Base-by-base conservation (phyloP, 2,113 vertebrate species). In the Tetrax tetrax region DNA sequence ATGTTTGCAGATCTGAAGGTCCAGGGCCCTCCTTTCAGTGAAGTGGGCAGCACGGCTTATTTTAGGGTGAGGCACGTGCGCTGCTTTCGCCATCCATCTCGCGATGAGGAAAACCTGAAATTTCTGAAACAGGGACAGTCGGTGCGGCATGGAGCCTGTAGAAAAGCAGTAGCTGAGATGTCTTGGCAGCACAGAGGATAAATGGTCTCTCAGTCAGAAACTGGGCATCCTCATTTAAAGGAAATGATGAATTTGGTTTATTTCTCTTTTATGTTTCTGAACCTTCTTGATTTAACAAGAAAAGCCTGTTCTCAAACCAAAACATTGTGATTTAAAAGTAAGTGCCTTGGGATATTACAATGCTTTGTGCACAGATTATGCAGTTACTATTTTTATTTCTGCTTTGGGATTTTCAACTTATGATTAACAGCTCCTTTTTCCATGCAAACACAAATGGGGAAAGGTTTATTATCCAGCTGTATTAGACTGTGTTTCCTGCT, bases 61-160 rank as follows among this genome's bases (percentile, higher is more conserved):
- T 45, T 23, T 11, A n/a, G 27, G 70, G 28, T 29, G 31, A 33
- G 69, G 51, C 54, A 14, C 23, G 1, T 12, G 27, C 45, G 4
- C 56, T 15, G 20, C 45, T 57, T 29, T 76, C 56, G 61, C 43
- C 37, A 51, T 27, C 60, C 33, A 16, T 41, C n/a, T 60, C 51
- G 10, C 4, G 47, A 5, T 21, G 51, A 45, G 59, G 45, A 54
- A 66, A 56, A 54, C 7, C 24, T 45, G 63, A 22, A 3, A 20
- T 31, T 70, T 54, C 19, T 65, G 65, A 16, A 35, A 14, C 4
- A 7, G 56, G 23, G 35, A 48, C 38, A n/a, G n/a, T n/a, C 4
- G 1, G 13, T 5, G 12, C 14, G 35, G 28, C 1, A 0, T 43
- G 51, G 85, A 63, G 37, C 65, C 59, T 12, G 0, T 2, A 31